Conservation (phyloP, 2,888 invertebrate genomes). For the Drosophila setosimentum region DNA sequence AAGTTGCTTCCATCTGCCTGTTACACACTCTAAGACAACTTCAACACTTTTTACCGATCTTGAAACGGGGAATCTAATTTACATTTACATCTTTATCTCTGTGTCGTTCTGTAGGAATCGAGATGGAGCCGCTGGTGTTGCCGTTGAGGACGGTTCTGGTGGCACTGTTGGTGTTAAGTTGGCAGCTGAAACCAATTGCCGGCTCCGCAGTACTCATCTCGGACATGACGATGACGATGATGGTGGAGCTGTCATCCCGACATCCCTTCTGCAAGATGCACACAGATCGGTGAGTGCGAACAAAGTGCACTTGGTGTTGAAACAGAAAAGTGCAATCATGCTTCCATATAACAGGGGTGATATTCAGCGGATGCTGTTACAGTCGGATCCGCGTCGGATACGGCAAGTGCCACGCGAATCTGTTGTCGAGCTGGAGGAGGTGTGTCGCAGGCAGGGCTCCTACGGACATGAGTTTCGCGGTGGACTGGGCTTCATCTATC, state of each 20-base stretch:
- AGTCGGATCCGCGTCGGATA: slow-evolving; percentile 87
- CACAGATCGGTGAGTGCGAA: slow-evolving; percentile 86
- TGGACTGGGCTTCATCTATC: slow-evolving; percentile 87
- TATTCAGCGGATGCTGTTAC: slow-evolving; percentile 87
- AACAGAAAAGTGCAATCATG: not conserved
- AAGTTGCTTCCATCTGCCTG: not conserved
- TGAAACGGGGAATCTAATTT: no score
- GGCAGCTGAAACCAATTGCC: slow-evolving; percentile 36
- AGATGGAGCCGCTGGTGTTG: slow-evolving; percentile 47
- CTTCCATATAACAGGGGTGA: slow-evolving; percentile 85
- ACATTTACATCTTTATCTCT: not conserved
- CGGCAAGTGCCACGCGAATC: slow-evolving; percentile 88
- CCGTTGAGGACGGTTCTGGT: slow-evolving; percentile 39
- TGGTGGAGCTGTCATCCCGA: slow-evolving; percentile 88
- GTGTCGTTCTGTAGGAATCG: not conserved
- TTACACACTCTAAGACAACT: not conserved
- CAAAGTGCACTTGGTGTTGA: not conserved
- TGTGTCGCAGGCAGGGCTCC: slow-evolving; percentile 86
- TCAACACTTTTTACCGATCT: not conserved
- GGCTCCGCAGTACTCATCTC: slow-evolving; percentile 87
- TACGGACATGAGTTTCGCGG: slow-evolving; percentile 84
- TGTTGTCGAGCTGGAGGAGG: slow-evolving; percentile 87
- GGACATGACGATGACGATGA: slow-evolving; percentile 88
- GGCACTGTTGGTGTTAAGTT: slow-evolving; percentile 59
- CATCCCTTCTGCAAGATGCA: slow-evolving; percentile 88